phyloP scores from a whole-genome alignment of 2,888 invertebrate species.

The Calliphora vomitoria region DNA sequence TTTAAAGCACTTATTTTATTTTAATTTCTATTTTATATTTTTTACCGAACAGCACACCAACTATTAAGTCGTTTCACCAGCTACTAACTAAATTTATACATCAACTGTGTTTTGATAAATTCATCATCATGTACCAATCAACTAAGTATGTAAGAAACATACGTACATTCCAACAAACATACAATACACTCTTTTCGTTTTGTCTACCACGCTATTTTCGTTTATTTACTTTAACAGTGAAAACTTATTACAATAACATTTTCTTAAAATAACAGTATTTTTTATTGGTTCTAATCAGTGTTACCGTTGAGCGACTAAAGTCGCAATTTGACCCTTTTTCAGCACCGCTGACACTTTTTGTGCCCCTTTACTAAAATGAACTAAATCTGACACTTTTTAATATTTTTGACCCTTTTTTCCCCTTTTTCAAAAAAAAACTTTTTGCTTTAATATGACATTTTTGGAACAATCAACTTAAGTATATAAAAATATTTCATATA shows the following conservation, averaged over 20 bases:
- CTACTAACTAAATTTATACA: slow-evolving; percentile 55
- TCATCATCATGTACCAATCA: background rate
- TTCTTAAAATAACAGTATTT: background rate
- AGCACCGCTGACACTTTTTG: no score
- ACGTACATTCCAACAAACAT: background rate
- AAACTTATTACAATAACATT: slow-evolving; percentile 10
- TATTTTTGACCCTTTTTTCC: no score
- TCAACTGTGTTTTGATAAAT: slow-evolving; percentile 33
- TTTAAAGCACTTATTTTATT: slow-evolving; percentile 1
- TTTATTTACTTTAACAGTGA: slow-evolving; percentile 11
- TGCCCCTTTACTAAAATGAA: no score
- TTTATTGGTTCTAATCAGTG: background rate
- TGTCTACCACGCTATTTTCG: background rate
- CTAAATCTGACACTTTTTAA: no score
- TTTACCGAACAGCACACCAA: slow-evolving; percentile 22
- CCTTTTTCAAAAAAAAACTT: no score
- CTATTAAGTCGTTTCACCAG: slow-evolving; percentile 24
- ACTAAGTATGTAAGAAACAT: background rate
- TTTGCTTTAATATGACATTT: no score
- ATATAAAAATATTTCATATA: no score
- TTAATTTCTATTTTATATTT: background rate
- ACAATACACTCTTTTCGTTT: background rate
- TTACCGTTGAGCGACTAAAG: no score
- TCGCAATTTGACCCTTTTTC: no score
- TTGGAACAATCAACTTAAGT: no score